A percentile compares a stretch with the other conserved stretches of the same genome.
Conservation (phyloP, 2,797 vertebrate species). For the Pelodytes ibericus region DNA sequence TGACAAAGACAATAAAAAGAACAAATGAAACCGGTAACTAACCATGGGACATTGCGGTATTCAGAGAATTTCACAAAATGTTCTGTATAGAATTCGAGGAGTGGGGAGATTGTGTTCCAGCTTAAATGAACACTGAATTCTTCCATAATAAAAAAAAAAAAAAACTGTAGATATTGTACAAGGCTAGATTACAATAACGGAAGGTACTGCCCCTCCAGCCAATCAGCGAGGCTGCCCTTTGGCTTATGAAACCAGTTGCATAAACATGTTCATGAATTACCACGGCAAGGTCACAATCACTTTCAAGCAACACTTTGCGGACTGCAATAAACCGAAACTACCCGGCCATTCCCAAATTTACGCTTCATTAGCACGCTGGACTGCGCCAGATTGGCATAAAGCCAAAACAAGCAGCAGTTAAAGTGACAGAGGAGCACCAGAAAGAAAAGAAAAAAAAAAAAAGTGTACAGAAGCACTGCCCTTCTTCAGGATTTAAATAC, state of each 20-base stretch:
- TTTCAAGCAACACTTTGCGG: neutral
- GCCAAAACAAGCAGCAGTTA: neutral
- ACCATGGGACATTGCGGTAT: neutral
- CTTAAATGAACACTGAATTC: neutral
- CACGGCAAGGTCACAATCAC: neutral
- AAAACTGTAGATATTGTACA: no score
- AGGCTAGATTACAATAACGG: no score
- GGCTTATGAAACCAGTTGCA: neutral
- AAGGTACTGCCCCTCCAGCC: neutral
- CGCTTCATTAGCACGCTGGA: neutral
- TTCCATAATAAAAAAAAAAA: neutral
- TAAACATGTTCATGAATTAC: constrained; percentile 5
- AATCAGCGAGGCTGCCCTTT: neutral
- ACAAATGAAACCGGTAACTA: neutral
- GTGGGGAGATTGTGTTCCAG: neutral
- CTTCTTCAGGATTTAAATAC: no score
- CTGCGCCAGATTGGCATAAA: neutral
- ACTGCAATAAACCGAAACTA: neutral
- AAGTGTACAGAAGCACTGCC: no score
- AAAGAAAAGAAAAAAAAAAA: no score
- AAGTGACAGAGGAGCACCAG: no score
- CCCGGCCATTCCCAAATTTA: neutral
- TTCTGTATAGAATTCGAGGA: neutral
- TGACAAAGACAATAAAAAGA: neutral
- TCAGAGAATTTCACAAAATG: neutral